phyloP scores from a whole-genome alignment of 2,888 invertebrate genomes.

The Theretra japonica region DNA sequence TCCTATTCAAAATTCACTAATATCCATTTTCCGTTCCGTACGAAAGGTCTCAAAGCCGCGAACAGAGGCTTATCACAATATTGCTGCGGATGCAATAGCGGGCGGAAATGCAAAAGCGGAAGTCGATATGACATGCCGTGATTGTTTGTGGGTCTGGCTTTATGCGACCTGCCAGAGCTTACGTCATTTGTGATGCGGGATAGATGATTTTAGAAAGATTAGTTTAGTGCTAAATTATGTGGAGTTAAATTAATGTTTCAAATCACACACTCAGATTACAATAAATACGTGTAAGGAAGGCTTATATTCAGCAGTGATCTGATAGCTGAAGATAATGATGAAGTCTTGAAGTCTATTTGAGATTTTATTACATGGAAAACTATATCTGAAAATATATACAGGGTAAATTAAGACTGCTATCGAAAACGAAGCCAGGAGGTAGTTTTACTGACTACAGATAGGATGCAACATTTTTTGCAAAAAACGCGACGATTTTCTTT shows the following conservation, averaged over 20 bases:
- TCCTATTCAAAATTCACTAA: not conserved
- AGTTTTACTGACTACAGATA: too few species aligned
- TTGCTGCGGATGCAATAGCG: not conserved
- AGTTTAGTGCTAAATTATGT: not conserved
- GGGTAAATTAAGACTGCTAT: too few species aligned
- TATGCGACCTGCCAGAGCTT: not conserved
- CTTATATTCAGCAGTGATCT: too few species aligned
- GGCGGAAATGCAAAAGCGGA: constrained; percentile 1
- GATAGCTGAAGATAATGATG: too few species aligned
- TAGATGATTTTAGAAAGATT: not conserved
- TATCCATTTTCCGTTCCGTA: not conserved
- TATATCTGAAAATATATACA: too few species aligned
- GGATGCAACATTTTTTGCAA: too few species aligned
- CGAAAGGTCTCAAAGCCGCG: not conserved
- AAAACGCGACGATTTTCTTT: too few species aligned
- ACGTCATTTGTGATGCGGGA: not conserved
- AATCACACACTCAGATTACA: too few species aligned
- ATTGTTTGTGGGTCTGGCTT: not conserved
- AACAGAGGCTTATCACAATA: not conserved
- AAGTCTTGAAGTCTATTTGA: too few species aligned
- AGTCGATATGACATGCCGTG: not conserved
- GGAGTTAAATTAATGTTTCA: not conserved
- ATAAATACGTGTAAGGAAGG: too few species aligned
- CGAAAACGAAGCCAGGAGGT: too few species aligned
- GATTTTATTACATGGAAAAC: too few species aligned